A percentile compares a stretch with the other conserved stretches of the same genome.
Conservation (phyloP, 2,797 vertebrate species). For the Gambelia wislizenii region DNA sequence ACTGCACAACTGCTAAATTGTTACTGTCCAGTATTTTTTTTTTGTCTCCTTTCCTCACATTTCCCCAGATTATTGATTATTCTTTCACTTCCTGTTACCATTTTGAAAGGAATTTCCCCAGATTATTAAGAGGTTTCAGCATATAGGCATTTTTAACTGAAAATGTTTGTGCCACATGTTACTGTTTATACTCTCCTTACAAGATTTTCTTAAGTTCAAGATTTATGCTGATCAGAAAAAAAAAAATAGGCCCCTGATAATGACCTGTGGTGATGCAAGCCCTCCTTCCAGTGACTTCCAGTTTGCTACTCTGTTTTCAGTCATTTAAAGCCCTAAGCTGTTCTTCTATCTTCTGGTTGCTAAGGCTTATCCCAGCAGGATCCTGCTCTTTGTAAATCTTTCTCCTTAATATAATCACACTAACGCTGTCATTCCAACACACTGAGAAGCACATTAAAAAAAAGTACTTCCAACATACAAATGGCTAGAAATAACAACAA, state of each 20-base stretch:
- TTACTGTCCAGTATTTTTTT: too few species aligned
- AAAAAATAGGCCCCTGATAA: not conserved
- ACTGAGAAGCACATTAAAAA: not conserved
- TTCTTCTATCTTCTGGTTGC: constrained; percentile 12
- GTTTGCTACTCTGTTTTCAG: not conserved
- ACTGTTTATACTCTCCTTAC: not conserved
- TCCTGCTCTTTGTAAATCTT: constrained; percentile 11
- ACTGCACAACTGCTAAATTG: too few species aligned
- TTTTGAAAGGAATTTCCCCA: too few species aligned
- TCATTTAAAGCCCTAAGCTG: constrained; percentile 8
- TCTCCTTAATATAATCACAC: not conserved
- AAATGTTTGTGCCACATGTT: not conserved
- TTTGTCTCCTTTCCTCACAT: too few species aligned
- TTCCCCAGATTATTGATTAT: too few species aligned
- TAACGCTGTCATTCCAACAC: not conserved
- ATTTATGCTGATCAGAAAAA: not conserved
- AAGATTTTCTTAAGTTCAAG: not conserved
- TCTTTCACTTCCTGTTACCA: too few species aligned
- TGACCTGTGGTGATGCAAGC: not conserved
- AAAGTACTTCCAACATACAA: not conserved
- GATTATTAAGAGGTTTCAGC: not conserved
- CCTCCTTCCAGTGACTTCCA: not conserved
- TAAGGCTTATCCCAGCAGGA: constrained; percentile 32
- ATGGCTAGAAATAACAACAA: not conserved
- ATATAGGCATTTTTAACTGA: not conserved